Base-by-base conservation (phyloP, 2,888 invertebrate genomes). In the Ptilodon capucinus region DNA sequence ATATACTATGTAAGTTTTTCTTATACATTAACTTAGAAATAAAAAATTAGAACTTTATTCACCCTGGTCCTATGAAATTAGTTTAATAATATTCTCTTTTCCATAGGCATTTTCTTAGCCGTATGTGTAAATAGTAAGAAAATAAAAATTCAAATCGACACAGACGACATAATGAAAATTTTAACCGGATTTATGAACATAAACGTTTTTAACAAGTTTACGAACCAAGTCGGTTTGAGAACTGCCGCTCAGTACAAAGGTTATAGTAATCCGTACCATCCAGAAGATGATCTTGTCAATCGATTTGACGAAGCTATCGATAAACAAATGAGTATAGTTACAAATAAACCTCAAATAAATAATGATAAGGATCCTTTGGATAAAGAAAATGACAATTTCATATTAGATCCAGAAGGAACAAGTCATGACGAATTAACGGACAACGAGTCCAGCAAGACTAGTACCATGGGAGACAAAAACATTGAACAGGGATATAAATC, bases 211-310 rank as follows among this genome's bases (percentile, higher is more conserved):
- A 64, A 47, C 52, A 65, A 60, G 0, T 51, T 71, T 28, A 60
- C 68, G 32, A 46, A 38, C 0, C 51, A 67, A 57, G 21, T 71
- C 4, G 32, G 62, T 41, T 54, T 52, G 42, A 60, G 64, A 49
- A 47, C 54, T 21, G 36, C 45, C 0, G 28, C 30, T 1, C 54
- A 50, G 41, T 23, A 39, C 30, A 21, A 41, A 0, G 44, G 34
- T 6, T 73, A 68, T 11, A 72, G 64, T 11, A 81, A 81, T 40
- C 81, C 81, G 7, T 82, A 73, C 43, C 81, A 82, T 16, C 81
- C 81, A 2, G 81, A 82, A 68, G 81, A 82, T 46, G 70, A 71
- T 35, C 18, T 65, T 14, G 41, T 50, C 1, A 46, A 53, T n/a
- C 45, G 36, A 38, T 60, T 48, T 6, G 44, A 60, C 30, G 40